Base-by-base conservation (phyloP, 1,140 invertebrate species). In the Philopotamus ludificatus region DNA sequence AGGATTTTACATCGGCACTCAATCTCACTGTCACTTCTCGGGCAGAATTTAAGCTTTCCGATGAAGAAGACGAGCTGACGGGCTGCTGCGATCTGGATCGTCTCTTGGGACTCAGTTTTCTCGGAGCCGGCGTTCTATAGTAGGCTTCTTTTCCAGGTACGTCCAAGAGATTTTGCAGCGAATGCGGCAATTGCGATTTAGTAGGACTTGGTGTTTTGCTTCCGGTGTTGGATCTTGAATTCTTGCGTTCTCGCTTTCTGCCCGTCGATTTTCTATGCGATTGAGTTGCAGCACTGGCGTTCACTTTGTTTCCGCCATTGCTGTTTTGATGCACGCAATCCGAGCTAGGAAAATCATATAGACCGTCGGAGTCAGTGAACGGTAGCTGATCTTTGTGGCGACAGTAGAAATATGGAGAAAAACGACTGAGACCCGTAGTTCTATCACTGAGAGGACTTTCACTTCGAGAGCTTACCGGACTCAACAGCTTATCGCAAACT, bases 331-430 rank as follows among this genome's bases (percentile, higher is more conserved):
- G 79, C 23, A 80, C 77, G 67, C 85, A 84, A 73, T 89, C 89
- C 0, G 87, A 88, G 74, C 87, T 89, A 4, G 87, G 86, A 74
- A 87, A 89, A 74, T 91, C 88, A 74, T 90, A 90, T 2, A 91
- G 73, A 1, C 87, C 88, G 74, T 90, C 89, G 0, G 88, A 89
- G 74, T 90, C 88, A 1, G 88, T 89, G 67, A 88, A 86, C 3
- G 86, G 86, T 18, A 87, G 71, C 54, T 85, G 79, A 62, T 81
- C 79, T 67, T 80, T 81, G 47, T 81, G 76, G 41, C 82, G 79
- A n/a, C 86, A 84, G 72, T 88, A 89, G 71, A 88, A 88, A 71
- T 86, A 83, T 1, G 86, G 84, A 0, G 87, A 88, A 72, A 89
- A 89, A 54, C 84, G 74, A 1, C 83, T 83, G 20, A 86, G 68